Percentiles rank a stretch among this genome's conserved stretches.
Conservation (phyloP, 2,888 invertebrate genomes). For the Lumbricus terrestris region DNA sequence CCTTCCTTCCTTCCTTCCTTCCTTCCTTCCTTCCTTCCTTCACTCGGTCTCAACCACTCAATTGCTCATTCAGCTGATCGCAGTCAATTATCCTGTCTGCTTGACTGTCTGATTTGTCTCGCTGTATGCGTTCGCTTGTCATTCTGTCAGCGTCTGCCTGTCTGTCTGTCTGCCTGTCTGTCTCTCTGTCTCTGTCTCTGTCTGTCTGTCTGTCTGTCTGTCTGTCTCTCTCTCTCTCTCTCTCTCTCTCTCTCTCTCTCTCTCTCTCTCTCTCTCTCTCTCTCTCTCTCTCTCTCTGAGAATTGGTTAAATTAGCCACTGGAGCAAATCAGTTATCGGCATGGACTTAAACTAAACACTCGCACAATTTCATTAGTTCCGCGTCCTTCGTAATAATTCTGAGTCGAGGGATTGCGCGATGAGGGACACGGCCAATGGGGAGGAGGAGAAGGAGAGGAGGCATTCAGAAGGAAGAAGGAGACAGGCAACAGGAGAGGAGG, state of each 20-base stretch:
- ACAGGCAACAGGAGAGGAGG: neutral
- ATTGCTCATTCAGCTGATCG: too few relatives aligned
- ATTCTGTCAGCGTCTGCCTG: too few relatives aligned
- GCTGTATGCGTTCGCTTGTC: neutral
- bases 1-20: too few relatives aligned
- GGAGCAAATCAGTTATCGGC: neutral
- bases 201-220: too few relatives aligned
- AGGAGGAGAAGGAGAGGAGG: neutral
- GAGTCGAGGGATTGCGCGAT: neutral
- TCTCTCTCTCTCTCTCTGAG: neutral
- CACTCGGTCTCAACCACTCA: too few relatives aligned
- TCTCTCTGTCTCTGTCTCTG: neutral
- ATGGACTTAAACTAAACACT: neutral
- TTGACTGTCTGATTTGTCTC: neutral
- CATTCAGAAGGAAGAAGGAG: too few relatives aligned
- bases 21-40: too few relatives aligned
- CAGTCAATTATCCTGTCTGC: neutral
- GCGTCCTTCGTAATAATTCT: neutral
- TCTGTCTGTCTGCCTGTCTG: too few relatives aligned
- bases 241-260: neutral
- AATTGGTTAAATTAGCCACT: neutral
- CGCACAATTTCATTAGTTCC: neutral
- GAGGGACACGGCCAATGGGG: neutral
- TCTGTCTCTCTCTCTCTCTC: neutral
- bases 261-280: neutral